Percentiles rank a stretch among this genome's conserved stretches.
Conservation (phyloP, 2,113 vertebrate species). For the Chlorocebus sabaeus region DNA sequence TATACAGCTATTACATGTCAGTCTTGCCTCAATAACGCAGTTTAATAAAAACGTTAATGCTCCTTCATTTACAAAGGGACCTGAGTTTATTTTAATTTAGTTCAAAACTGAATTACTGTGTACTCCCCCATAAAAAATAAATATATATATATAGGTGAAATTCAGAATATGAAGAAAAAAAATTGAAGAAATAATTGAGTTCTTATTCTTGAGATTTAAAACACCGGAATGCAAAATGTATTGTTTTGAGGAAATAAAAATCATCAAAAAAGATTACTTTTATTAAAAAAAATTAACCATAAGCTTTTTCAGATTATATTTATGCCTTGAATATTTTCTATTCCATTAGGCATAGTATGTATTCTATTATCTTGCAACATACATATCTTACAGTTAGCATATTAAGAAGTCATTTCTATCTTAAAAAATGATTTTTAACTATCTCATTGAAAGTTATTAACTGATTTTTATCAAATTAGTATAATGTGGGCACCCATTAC, state of each 20-base stretch:
- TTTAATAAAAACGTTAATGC: neutral
- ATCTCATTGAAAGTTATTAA: neutral
- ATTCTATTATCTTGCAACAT: neutral
- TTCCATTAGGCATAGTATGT: neutral
- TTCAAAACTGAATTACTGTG: neutral
- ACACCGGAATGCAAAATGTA: neutral
- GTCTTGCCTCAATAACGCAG: neutral
- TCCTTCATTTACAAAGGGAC: neutral
- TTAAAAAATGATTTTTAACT: neutral
- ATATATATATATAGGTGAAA: neutral
- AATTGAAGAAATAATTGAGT: neutral
- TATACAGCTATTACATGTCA: neutral
- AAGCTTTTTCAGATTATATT: neutral
- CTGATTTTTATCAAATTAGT: neutral
- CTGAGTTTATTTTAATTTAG: neutral
- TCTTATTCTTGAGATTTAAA: neutral
- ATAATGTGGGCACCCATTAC: neutral
- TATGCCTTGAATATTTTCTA: neutral
- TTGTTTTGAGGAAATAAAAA: neutral
- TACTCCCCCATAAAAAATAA: neutral
- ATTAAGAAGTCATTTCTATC: neutral
- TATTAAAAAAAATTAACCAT: neutral
- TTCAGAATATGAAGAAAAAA: neutral
- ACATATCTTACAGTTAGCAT: neutral
- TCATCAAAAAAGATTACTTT: neutral